Percentiles rank a stretch among this genome's conserved stretches.
These are phyloP conservation scores for Meloidogyne exigua DNA, from an alignment of 1,140 invertebrate genomes.

Conservation along the genomic window DNA sequence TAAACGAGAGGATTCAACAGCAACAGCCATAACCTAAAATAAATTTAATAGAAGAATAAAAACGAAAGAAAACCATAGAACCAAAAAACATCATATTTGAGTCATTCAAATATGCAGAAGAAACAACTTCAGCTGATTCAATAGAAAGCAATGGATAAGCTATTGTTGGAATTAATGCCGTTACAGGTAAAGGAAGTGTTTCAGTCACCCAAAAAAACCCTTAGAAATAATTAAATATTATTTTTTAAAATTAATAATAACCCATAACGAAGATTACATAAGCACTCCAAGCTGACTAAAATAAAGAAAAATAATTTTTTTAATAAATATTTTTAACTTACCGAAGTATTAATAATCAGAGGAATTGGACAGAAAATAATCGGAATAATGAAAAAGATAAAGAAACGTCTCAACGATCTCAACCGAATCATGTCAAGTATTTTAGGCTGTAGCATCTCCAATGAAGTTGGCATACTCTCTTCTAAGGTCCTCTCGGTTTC, in stretches of 20 bases:
- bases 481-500: background rate
- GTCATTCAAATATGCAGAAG: slow-evolving; percentile 57
- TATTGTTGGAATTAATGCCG: slow-evolving; percentile 64
- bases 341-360: background rate
- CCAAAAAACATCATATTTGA: slow-evolving; percentile 71
- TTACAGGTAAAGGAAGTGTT: slow-evolving; percentile 65
- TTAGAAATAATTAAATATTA: background rate
- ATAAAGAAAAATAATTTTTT: background rate
- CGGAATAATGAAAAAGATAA: slow-evolving; percentile 6
- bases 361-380: slow-evolving; percentile 9
- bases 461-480: background rate
- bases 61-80: slow-evolving; percentile 71
- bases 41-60: background rate
- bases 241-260: background rate
- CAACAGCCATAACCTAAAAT: slow-evolving; percentile 65
- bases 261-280: slow-evolving; percentile 55
- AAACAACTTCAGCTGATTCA: slow-evolving; percentile 57
- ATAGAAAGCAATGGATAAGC: slow-evolving; percentile 64
- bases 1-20: slow-evolving; percentile 79
- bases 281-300: slow-evolving; percentile 58
- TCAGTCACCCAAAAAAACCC: slow-evolving; percentile 65
- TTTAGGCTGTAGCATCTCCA: background rate
- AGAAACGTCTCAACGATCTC: background rate
- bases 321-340: slow-evolving; percentile 9
- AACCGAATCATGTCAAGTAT: background rate